These are phyloP conservation scores for Pristionchus arcanus DNA, from an alignment of 2,888 invertebrate genomes.

Conservation along the genomic window DNA sequence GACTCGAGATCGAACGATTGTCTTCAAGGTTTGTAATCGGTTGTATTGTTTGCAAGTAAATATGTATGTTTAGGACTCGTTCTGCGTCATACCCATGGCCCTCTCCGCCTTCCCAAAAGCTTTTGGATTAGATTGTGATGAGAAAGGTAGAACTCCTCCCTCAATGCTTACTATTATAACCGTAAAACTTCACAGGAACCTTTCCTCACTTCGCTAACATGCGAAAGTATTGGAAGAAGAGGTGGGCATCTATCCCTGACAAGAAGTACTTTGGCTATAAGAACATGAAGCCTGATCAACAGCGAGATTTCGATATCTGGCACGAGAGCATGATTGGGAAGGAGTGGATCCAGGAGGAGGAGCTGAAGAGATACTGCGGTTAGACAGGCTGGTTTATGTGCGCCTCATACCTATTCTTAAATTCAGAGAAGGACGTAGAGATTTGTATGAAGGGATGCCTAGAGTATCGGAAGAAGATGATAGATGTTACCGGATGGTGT, in stretches of 20 bases:
- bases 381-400: no score
- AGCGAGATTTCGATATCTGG: not conserved
- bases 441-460: conserved; percentile 1
- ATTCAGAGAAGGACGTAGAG: not conserved
- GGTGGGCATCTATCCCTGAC: no score
- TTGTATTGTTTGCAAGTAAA: not conserved
- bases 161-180: not conserved
- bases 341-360: no score
- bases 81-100: not conserved
- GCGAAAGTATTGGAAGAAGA: not conserved
- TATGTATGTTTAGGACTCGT: not conserved
- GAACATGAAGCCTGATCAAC: not conserved
- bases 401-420: no score
- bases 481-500: conserved; percentile 2
- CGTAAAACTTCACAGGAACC: not conserved
- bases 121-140: not conserved
- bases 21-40: not conserved
- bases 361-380: not conserved
- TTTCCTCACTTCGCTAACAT: not conserved
- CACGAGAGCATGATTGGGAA: not conserved
- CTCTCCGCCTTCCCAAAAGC: not conserved
- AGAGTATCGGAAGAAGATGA: not conserved
- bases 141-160: not conserved
- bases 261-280: not conserved
- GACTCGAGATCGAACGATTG: not conserved